Evolutionary conservation across 2,113 vertebrate species (phyloP).

Genomic region (Sebastes fasciatus): DNA sequence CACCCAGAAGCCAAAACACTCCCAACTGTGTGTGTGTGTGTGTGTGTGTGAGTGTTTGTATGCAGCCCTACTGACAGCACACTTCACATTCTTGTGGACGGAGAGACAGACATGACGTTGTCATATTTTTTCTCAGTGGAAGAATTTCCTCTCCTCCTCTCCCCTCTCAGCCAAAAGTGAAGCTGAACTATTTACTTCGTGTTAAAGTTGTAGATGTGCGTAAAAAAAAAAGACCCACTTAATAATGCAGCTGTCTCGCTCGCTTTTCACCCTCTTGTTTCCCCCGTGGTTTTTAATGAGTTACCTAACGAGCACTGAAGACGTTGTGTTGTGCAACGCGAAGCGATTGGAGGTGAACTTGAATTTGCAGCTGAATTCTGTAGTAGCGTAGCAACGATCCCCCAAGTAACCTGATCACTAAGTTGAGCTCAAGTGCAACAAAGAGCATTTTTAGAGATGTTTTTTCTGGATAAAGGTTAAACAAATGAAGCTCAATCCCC

Average conservation of each 20-base stretch:
- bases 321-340: background rate
- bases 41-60: constrained; percentile 18
- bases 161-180: background rate
- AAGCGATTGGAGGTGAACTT: constrained; percentile 26
- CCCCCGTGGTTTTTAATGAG: constrained; percentile 46
- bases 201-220: constrained; percentile 1
- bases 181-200: background rate
- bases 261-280: background rate
- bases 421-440: constrained; percentile 35
- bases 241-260: constrained; percentile 2
- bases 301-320: constrained; percentile 21
- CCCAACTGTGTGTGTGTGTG: constrained; percentile 27
- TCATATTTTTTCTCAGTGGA: constrained; percentile 65
- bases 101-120: constrained; percentile 73
- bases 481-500: background rate
- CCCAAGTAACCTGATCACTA: constrained; percentile 22
- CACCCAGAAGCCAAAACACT: constrained; percentile 45
- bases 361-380: constrained; percentile 14
- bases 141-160: constrained; percentile 57
- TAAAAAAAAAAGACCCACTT: background rate
- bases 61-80: constrained; percentile 39
- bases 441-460: constrained; percentile 3
- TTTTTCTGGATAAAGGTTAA: background rate
- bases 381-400: constrained; percentile 61
- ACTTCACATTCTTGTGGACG: constrained; percentile 72